Evolutionary conservation across 1,140 invertebrate species (phyloP).

Genomic region (Euwallacea similis): DNA sequence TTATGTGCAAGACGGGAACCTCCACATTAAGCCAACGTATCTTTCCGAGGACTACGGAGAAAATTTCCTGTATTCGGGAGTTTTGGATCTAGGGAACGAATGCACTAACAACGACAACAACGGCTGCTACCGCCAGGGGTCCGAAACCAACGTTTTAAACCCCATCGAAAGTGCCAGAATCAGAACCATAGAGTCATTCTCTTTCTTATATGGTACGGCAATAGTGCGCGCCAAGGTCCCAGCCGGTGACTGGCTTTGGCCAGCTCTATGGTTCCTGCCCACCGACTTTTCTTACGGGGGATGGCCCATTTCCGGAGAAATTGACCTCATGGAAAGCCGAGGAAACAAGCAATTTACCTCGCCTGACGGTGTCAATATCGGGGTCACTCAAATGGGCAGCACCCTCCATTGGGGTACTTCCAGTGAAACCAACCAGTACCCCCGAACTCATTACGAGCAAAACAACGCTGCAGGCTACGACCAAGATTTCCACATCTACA

Average conservation of each 20-base stretch:
- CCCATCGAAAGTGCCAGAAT: constrained; percentile 68
- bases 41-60: constrained; percentile 62
- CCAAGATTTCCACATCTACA: constrained; percentile 56
- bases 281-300: constrained; percentile 59
- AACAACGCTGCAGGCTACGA: constrained; percentile 56
- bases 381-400: constrained; percentile 59
- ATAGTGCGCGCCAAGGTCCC: constrained; percentile 72
- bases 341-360: constrained; percentile 59
- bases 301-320: constrained; percentile 61
- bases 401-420: constrained; percentile 70
- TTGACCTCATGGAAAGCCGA: constrained; percentile 62
- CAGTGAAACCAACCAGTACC: constrained; percentile 58
- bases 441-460: constrained; percentile 56
- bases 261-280: constrained; percentile 67
- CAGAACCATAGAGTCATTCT: constrained; percentile 64
- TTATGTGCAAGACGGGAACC: constrained; percentile 59
- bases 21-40: constrained; percentile 64
- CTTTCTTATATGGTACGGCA: constrained; percentile 67
- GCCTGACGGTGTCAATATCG: constrained; percentile 59
- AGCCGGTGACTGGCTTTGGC: constrained; percentile 74
- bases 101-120: constrained; percentile 61
- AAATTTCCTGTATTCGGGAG: constrained; percentile 60
- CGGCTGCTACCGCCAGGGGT: constrained; percentile 57
- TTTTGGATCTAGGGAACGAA: constrained; percentile 58
- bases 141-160: constrained; percentile 57